Evolutionary conservation across 2,797 vertebrate genomes (phyloP).

Genomic region (Odontamblyopus lacepedii): DNA sequence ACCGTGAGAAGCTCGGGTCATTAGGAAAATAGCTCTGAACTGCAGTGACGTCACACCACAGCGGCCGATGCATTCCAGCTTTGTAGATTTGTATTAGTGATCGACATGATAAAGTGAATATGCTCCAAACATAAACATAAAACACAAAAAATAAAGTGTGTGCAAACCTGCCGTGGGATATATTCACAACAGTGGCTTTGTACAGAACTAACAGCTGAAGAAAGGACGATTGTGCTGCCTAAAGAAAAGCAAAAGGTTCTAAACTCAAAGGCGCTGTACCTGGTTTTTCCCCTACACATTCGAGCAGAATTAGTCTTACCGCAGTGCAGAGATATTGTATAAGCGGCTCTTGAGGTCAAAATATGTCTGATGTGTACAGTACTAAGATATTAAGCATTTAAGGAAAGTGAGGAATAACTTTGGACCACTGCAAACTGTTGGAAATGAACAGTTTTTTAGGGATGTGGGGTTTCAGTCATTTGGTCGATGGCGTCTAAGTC

Average conservation of each 20-base stretch:
- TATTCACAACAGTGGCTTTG: slow-evolving; percentile 44
- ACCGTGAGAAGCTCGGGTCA: background rate
- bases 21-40: slow-evolving; percentile 32
- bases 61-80: slow-evolving; percentile 11
- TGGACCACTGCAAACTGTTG: too few species aligned
- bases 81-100: slow-evolving; percentile 35
- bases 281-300: too few species aligned
- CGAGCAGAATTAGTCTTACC: too few species aligned
- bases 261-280: slow-evolving; percentile 1
- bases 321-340: too few species aligned
- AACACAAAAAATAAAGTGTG: slow-evolving; percentile 37
- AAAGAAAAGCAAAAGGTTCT: slow-evolving; percentile 48
- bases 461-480: too few species aligned
- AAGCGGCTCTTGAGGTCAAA: too few species aligned
- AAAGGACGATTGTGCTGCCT: slow-evolving; percentile 55
- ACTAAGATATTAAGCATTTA: too few species aligned
- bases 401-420: too few species aligned
- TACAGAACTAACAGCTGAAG: slow-evolving; percentile 54
- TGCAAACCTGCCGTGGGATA: slow-evolving; percentile 58
- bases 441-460: too few species aligned
- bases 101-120: slow-evolving; percentile 33
- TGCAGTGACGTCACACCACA: background rate
- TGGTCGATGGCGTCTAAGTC: too few species aligned
- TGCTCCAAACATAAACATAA: slow-evolving; percentile 28
- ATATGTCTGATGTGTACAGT: too few species aligned